Evolutionary conservation across 1,140 invertebrate species (phyloP).

Genomic region (Magallana gigas): DNA sequence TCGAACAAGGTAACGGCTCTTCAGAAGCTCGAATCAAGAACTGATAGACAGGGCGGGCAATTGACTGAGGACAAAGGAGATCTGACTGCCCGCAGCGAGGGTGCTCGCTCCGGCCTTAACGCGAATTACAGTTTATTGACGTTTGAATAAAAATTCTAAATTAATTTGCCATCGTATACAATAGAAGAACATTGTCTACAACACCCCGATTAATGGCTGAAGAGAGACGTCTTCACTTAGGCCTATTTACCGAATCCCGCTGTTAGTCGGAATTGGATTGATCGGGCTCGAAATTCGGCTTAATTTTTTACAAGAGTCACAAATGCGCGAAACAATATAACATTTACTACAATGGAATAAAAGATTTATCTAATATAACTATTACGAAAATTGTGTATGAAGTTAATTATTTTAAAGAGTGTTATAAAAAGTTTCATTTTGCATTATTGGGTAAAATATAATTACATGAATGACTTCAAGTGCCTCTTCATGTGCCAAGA

Average conservation of each 20-base stretch:
- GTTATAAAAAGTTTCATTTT: too few species aligned
- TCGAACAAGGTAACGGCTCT: constrained; percentile 30
- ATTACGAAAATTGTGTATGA: neutral
- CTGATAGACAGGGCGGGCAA: constrained; percentile 44
- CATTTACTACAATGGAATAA: neutral
- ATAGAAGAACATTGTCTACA: constrained; percentile 47
- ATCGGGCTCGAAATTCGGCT: constrained; percentile 23
- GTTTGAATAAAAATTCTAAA: constrained; percentile 61
- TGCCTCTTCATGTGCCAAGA: too few species aligned
- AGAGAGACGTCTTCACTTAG: constrained; percentile 39
- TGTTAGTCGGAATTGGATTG: constrained; percentile 20
- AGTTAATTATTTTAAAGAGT: too few species aligned
- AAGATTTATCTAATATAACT: neutral
- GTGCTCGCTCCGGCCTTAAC: constrained; percentile 42
- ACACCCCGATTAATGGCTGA: constrained; percentile 56
- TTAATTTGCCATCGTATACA: constrained; percentile 59
- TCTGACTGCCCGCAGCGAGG: constrained; percentile 50
- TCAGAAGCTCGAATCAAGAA: constrained; percentile 35
- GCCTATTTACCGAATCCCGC: constrained; percentile 35
- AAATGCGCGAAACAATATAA: constrained; percentile 10
- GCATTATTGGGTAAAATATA: too few species aligned
- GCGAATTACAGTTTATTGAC: constrained; percentile 59
- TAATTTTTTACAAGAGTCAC: neutral
- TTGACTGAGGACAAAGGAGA: constrained; percentile 43
- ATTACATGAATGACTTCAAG: too few species aligned